Percentiles rank a stretch among this genome's conserved stretches.
Evolutionary conservation across 2,113 vertebrate genomes (phyloP).

Genomic region (Struthidea cinerea): DNA sequence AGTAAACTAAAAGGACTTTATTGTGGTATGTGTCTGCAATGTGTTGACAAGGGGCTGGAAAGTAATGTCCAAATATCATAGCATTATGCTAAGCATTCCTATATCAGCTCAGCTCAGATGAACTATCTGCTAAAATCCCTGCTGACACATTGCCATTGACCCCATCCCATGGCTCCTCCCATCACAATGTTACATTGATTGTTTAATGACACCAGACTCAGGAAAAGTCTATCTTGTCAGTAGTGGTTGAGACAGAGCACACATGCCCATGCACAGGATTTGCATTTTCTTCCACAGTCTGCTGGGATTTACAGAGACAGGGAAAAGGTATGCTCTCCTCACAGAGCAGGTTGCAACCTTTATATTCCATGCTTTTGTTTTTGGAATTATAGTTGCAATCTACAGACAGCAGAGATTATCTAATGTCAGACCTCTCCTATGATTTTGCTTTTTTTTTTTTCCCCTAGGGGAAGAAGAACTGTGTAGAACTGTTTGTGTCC

Average conservation of each 20-base stretch:
- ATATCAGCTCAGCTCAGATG: not conserved
- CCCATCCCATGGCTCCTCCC: not conserved
- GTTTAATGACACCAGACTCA: not conserved
- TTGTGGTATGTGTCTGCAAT: not conserved
- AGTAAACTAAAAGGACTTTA: not conserved
- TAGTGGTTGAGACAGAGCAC: not conserved
- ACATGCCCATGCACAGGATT: fast-evolving
- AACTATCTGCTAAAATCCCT: not conserved
- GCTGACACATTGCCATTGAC: not conserved
- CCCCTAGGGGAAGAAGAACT: constrained; percentile 85
- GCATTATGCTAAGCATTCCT: not conserved
- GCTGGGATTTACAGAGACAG: not conserved
- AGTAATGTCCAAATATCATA: not conserved
- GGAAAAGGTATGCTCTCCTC: not conserved
- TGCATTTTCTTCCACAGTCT: not conserved
- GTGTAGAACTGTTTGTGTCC: constrained; percentile 90
- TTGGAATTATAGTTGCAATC: not conserved
- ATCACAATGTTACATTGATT: not conserved
- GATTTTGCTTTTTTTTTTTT: not conserved
- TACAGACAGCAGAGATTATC: not conserved
- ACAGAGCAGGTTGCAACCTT: not conserved
- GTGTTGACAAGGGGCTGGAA: not conserved
- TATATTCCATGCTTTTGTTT: not conserved
- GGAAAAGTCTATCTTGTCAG: not conserved
- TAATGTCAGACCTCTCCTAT: not conserved